phyloP scores from a whole-genome alignment of 2,113 vertebrate genomes.

The Pitta sordida region DNA sequence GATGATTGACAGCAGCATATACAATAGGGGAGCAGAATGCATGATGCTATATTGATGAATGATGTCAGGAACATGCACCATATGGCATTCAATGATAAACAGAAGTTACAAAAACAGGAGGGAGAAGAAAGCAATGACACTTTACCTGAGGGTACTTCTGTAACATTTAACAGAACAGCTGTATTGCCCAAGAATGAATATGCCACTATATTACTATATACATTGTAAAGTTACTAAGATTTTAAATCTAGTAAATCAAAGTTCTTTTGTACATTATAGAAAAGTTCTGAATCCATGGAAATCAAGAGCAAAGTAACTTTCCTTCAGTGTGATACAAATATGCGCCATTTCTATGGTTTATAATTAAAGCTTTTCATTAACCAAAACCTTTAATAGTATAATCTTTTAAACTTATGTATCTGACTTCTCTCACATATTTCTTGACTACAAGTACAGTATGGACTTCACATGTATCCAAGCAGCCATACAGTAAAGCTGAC shows the following conservation, averaged over 20 bases:
- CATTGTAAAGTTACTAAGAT: background rate
- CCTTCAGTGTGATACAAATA: background rate
- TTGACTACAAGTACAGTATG: background rate
- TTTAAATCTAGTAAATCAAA: background rate
- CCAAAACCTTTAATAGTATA: background rate
- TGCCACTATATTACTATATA: background rate
- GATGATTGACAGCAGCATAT: background rate
- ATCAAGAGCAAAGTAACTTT: background rate
- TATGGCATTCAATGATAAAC: background rate
- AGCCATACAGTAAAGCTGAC: background rate
- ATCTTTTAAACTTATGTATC: background rate
- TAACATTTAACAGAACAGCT: background rate
- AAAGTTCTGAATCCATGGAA: background rate
- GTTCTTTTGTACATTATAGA: background rate
- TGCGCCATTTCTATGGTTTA: background rate
- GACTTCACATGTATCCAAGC: background rate
- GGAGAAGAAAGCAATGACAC: background rate
- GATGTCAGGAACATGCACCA: background rate
- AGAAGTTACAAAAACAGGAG: background rate
- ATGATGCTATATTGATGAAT: background rate
- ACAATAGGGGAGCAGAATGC: background rate
- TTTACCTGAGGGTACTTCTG: background rate
- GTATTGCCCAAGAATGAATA: background rate
- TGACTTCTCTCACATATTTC: background rate
- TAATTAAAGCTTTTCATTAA: background rate